Evolutionary conservation across 2,888 invertebrate species (phyloP).

Genomic region (Epinotia ramella): DNA sequence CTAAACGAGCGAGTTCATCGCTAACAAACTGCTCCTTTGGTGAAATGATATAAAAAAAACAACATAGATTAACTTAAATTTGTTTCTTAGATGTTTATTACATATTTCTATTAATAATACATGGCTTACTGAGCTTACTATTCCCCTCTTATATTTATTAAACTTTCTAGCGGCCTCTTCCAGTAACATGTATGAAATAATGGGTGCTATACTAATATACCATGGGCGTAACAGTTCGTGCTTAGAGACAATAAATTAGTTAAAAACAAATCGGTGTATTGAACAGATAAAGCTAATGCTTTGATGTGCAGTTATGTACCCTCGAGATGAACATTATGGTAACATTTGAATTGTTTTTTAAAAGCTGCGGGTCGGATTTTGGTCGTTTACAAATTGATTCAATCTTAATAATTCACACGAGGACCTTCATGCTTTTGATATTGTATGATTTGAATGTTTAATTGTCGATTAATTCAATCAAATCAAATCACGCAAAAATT

Average conservation of each 20-base stretch:
- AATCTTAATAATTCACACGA: not conserved
- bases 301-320: slow-evolving; percentile 68
- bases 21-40: too few relatives aligned
- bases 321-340: slow-evolving; percentile 64
- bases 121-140: too few relatives aligned
- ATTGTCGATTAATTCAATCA: too few relatives aligned
- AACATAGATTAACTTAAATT: too few relatives aligned
- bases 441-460: too few relatives aligned
- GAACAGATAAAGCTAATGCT: slow-evolving; percentile 73
- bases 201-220: slow-evolving; percentile 44
- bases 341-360: slow-evolving; percentile 68
- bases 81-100: not conserved
- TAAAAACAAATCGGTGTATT: slow-evolving; percentile 81
- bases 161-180: not conserved
- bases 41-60: too few relatives aligned
- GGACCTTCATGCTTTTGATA: not conserved
- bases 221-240: slow-evolving; percentile 74
- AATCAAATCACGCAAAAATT: too few relatives aligned
- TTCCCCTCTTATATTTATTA: too few relatives aligned
- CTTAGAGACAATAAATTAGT: slow-evolving; percentile 78
- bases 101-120: too few relatives aligned
- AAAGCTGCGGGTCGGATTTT: slow-evolving; percentile 64
- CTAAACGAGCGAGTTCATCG: too few relatives aligned
- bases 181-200: slow-evolving; percentile 47
- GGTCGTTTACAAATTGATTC: slow-evolving; percentile 18